Evolutionary conservation across 2,888 invertebrate genomes (phyloP).

Genomic region (Cheilosia impressa): DNA sequence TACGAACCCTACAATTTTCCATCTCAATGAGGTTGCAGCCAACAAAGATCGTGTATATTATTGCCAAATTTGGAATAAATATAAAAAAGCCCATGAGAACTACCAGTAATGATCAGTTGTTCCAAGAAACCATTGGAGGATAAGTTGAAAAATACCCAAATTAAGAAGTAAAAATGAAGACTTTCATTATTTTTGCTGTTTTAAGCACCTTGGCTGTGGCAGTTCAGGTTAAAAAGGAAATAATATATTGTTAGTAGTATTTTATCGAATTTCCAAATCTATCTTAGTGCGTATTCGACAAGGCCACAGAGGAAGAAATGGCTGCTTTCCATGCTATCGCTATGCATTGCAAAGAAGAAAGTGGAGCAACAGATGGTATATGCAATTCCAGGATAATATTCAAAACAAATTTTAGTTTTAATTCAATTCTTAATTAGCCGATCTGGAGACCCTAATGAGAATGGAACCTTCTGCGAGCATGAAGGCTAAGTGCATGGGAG

Average conservation of each 20-base stretch:
- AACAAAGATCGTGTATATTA: not conserved
- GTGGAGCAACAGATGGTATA: slow-evolving; percentile 81
- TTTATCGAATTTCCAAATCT: not conserved
- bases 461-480: slow-evolving; percentile 76
- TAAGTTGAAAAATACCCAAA: not conserved
- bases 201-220: slow-evolving; percentile 8
- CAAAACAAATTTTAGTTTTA: not conserved
- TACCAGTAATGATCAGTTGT: slow-evolving; percentile 3
- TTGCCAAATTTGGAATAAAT: not conserved
- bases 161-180: not conserved
- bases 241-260: not conserved
- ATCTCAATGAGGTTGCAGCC: slow-evolving; percentile 1
- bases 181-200: not conserved
- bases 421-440: slow-evolving; percentile 57
- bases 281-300: slow-evolving; percentile 57
- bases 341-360: slow-evolving; percentile 79
- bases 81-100: slow-evolving; percentile 3
- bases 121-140: not conserved
- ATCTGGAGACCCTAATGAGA: slow-evolving; percentile 76
- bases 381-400: not conserved
- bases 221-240: slow-evolving; percentile 15
- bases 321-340: slow-evolving; percentile 76
- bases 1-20: slow-evolving; percentile 34
- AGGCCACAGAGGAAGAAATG: slow-evolving; percentile 76
- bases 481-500: slow-evolving; percentile 79